Conservation (phyloP, 2,797 vertebrate species). For the Gastrophryne carolinensis region DNA sequence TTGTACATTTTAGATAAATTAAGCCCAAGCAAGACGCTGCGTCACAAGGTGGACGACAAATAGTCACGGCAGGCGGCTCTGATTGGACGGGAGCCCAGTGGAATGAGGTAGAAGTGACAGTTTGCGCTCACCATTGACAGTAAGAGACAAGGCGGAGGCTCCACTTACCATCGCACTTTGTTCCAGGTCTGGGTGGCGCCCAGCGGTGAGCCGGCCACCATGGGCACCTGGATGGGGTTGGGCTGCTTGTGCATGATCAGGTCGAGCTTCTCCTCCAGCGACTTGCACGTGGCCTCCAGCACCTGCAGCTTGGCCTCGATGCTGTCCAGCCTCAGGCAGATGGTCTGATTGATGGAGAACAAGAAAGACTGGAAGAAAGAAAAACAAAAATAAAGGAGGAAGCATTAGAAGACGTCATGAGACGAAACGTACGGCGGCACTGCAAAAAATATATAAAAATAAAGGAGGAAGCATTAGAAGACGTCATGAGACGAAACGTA, state of each 20-base stretch:
- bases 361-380: conserved; percentile 79
- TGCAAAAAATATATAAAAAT: background rate
- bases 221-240: conserved; percentile 93
- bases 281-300: conserved; percentile 89
- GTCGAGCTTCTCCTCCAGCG: conserved; percentile 91
- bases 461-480: background rate
- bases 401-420: too few species aligned
- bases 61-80: too few species aligned
- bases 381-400: background rate
- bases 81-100: too few species aligned
- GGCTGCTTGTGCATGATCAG: conserved; percentile 86
- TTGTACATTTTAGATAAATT: too few species aligned
- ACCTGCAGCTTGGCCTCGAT: conserved; percentile 94
- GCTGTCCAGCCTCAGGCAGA: conserved; percentile 88
- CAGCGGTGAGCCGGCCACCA: conserved; percentile 96
- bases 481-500: too few species aligned
- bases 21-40: too few species aligned
- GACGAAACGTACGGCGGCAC: too few species aligned
- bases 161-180: conserved; percentile 93
- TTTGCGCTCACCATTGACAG: too few species aligned
- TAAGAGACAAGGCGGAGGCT: too few species aligned
- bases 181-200: conserved; percentile 98
- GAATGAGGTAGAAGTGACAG: too few species aligned
- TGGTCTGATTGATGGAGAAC: conserved; percentile 87
- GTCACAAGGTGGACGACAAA: too few species aligned